Evolutionary conservation across 2,888 invertebrate species (phyloP), one percentile per base, ranked within the genome.

Genomic region (Synergus itoensis): DNA sequence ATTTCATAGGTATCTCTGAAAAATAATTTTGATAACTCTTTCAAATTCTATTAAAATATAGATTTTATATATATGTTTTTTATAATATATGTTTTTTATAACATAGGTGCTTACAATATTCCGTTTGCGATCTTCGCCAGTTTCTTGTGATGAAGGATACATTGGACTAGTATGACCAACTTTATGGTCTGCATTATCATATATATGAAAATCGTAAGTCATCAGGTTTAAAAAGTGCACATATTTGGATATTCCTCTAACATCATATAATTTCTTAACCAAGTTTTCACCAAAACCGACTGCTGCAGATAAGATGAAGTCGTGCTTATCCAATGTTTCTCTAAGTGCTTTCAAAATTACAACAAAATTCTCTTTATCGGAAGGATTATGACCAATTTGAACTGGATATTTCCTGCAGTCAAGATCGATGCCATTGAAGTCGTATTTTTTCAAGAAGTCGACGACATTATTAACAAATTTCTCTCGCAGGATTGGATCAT

Each of bases 331-430:
- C 84, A 95, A 95, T 21, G 92, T 94, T 57, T 89, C 91, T 83
- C 93, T 93, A 63, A 95, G 85, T 88, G 95, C 95, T 86, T 92
- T 93, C 0, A 95, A 84, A 0, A 96, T 90, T 11, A 85, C 83
- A 0, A 93, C 92, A 81, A 93, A 95, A 87, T 94, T 94, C 7
- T 93, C 84, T 83, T 90, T 85, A 57, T 94, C 94, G 0, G 89
- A 90, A 0, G 64, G 0, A n/a, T 62, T 53, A 28, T 95, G 91
- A n/a, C n/a, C n/a, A n/a, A n/a, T n/a, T 67, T 94, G 93, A 75
- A 92, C 93, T 0, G 95, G 95, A 85, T 95, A 95, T 86, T 95
- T 95, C 96, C n/a, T n/a, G n/a, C 96, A 96, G 88, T 96, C 96
- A 0, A 96, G 77, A 86, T 96, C 96, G 0, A 96, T 91, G 1